Evolutionary conservation across 2,888 invertebrate genomes (phyloP).

Genomic region (Ceramica pisi): DNA sequence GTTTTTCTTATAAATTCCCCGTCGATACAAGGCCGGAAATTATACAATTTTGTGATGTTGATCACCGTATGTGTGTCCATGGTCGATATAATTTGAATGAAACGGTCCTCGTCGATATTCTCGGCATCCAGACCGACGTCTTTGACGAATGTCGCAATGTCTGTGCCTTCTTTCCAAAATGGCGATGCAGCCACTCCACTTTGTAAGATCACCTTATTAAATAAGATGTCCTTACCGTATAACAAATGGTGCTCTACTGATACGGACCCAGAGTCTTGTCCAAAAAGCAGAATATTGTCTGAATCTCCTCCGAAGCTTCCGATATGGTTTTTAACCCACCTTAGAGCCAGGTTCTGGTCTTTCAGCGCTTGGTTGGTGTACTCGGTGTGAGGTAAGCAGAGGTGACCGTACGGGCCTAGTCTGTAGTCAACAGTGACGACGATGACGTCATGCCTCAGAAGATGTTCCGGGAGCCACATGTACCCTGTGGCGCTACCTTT

Average conservation of each 20-base stretch:
- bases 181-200: conserved; percentile 27
- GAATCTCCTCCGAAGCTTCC: conserved; percentile 44
- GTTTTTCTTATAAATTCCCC: conserved; percentile 4
- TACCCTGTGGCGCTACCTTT: conserved; percentile 1
- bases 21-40: conserved; percentile 29
- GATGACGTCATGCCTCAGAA: conserved; percentile 36
- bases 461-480: conserved; percentile 9
- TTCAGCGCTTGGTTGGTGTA: conserved; percentile 50
- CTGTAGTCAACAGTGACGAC: conserved; percentile 50
- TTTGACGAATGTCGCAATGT: not conserved
- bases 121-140: conserved; percentile 27
- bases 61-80: conserved; percentile 5
- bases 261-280: conserved; percentile 49
- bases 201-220: conserved; percentile 50
- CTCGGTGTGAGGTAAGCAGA: conserved; percentile 32
- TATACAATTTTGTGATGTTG: conserved; percentile 23
- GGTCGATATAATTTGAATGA: conserved; percentile 23
- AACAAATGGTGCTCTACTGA: conserved; percentile 23
- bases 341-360: conserved; percentile 48
- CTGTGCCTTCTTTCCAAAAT: not conserved
- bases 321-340: conserved; percentile 53
- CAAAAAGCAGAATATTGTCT: conserved; percentile 32
- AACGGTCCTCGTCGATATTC: conserved; percentile 17
- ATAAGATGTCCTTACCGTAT: conserved; percentile 17
- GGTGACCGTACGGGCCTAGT: conserved; percentile 45